phyloP scores from a whole-genome alignment of 2,113 vertebrate species.

The Hassar affinis region DNA sequence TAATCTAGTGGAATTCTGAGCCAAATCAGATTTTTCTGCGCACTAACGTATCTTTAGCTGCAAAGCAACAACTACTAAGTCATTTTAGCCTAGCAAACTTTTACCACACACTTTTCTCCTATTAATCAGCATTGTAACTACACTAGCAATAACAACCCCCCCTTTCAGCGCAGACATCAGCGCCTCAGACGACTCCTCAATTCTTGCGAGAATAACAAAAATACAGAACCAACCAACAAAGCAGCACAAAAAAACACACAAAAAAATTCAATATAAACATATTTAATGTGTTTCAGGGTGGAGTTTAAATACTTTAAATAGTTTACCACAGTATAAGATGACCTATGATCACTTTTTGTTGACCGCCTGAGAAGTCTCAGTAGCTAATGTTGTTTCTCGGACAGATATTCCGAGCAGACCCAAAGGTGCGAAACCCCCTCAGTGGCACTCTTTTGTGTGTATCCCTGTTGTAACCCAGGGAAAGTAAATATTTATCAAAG shows the following conservation, averaged over 20 bases:
- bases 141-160: background rate
- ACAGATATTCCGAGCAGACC: background rate
- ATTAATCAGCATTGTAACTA: background rate
- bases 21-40: background rate
- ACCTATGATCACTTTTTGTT: background rate
- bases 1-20: background rate
- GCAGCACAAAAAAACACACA: background rate
- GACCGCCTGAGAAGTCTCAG: background rate
- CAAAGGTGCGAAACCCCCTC: slow-evolving; percentile 15
- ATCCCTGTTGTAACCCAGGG: slow-evolving; percentile 26
- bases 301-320: background rate
- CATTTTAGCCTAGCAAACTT: background rate
- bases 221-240: background rate
- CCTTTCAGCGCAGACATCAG: background rate
- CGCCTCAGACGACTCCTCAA: background rate
- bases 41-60: background rate
- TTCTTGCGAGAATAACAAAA: background rate
- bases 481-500: slow-evolving; percentile 70
- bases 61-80: background rate
- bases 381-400: background rate
- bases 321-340: background rate
- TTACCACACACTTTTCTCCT: background rate
- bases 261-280: background rate
- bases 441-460: slow-evolving; percentile 19
- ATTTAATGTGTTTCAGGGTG: background rate